A percentile compares a stretch with the other conserved stretches of the same genome.
Evolutionary conservation across 2,797 vertebrate species (phyloP).

Genomic region (Coluber constrictor): DNA sequence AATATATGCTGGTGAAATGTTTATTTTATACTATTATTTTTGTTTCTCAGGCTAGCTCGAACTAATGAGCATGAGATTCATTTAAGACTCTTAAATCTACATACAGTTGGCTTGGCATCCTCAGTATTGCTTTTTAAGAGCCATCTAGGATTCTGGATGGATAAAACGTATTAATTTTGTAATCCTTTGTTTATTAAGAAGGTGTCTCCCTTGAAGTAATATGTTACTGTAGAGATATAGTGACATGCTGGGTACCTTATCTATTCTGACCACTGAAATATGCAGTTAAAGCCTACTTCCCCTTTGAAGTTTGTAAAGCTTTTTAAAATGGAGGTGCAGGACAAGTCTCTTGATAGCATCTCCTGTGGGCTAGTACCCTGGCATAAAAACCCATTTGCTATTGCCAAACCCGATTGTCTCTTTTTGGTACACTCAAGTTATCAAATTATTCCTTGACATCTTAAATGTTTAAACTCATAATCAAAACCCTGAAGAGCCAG

Average conservation of each 20-base stretch:
- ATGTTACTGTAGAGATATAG: neutral
- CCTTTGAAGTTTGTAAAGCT: neutral
- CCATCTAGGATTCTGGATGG: conserved; percentile 42
- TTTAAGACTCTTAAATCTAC: conserved; percentile 57
- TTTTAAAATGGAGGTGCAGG: neutral
- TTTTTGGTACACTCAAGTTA: neutral
- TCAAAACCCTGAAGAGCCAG: neutral
- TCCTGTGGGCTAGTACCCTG: neutral
- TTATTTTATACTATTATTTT: conserved; percentile 16
- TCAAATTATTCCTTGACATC: neutral
- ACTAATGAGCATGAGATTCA: conserved; percentile 58
- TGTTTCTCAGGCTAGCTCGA: conserved; percentile 5
- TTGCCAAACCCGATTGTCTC: neutral
- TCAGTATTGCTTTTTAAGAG: conserved; percentile 45
- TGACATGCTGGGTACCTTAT: neutral
- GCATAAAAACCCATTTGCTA: neutral
- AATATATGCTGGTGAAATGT: neutral
- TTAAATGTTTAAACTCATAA: neutral
- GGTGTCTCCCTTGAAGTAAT: conserved; percentile 31
- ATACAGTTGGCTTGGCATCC: conserved; percentile 30
- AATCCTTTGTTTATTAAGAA: conserved; percentile 53
- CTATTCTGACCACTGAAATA: neutral
- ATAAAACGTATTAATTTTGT: conserved; percentile 56
- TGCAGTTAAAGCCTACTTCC: neutral
- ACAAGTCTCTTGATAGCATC: neutral